phyloP scores from a whole-genome alignment of 2,888 invertebrate species.

The Archips xylosteana region DNA sequence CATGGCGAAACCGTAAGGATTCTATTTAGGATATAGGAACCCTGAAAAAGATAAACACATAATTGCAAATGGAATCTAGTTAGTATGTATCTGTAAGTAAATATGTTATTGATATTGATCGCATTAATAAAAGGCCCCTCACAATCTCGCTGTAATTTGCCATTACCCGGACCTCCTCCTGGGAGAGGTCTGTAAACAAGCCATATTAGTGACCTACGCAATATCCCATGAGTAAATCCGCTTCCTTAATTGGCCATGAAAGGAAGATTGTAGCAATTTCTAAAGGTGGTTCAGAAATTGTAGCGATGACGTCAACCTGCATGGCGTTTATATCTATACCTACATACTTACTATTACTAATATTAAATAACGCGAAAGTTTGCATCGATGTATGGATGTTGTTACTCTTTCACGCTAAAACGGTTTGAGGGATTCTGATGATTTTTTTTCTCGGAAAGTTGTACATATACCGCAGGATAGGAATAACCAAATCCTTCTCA shows the following conservation, averaged over 20 bases:
- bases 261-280: conserved; percentile 43
- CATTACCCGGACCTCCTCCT: conserved; percentile 44
- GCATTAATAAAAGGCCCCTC: conserved; percentile 19
- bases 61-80: neutral
- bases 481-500: no score
- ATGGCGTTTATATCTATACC: neutral
- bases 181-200: conserved; percentile 43
- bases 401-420: no score
- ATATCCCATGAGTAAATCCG: conserved; percentile 54
- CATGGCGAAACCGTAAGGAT: no score
- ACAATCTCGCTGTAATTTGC: conserved; percentile 45
- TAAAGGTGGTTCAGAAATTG: conserved; percentile 13
- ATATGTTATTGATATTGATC: conserved; percentile 7
- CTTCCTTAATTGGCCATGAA: conserved; percentile 61
- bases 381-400: no score
- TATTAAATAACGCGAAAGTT: no score
- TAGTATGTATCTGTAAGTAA: conserved; percentile 23
- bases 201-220: conserved; percentile 35
- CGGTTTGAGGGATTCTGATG: no score
- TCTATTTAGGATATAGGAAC: no score
- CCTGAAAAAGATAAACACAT: no score
- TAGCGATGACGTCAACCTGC: conserved; percentile 32
- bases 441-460: no score
- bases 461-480: no score
- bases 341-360: no score